Base-by-base conservation (phyloP, 2,888 invertebrate genomes). In the Spatulosminthurus flaviceps region DNA sequence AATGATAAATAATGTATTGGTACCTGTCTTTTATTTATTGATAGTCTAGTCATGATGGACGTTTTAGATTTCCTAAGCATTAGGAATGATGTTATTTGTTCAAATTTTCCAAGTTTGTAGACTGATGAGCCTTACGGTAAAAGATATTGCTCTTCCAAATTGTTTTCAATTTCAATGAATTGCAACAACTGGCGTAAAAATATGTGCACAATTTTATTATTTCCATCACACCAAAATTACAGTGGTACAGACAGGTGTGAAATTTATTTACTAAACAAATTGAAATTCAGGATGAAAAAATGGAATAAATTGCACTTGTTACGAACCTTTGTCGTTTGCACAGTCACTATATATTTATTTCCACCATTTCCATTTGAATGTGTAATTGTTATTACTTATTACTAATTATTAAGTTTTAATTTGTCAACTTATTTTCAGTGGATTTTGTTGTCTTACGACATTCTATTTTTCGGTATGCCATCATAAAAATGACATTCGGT, bases 1-100 rank as follows among this genome's bases (percentile, higher is more conserved):
- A 67, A 24, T 72, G 19, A 24, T 72, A 51, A 51, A 9, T 21
- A 41, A 16, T 42, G n/a, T 72, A 51, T 72, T 51, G 72, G 72
- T 72, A 72, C 72, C 72, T 72, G 72, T 43, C 72, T 34, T 34
- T 21, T 72, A 51, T 51, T 51, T 51, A 43, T 72, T 72, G n/a
- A 24, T 72, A 72, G 72, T 72, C 72, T 72, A 72, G 72, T 72
- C 72, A 72, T 11, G 51, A 72, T 2, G 51, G 19, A 51, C 51
- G 51, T 51, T 51, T 51, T 19, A 51, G 16, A n/a, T 11, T 51
- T 51, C 51, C 51, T 51, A 51, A 16, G 34, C 34, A 51, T 51
- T 51, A 51, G 51, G 51, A 51, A 19, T 13, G 7, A 51, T n/a
- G 51, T 51, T 51, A 51, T 51, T 51, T 51, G 51, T 51, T 51